Conservation (phyloP, 2,113 vertebrate species). For the Ophthalmolycus amberensis region DNA sequence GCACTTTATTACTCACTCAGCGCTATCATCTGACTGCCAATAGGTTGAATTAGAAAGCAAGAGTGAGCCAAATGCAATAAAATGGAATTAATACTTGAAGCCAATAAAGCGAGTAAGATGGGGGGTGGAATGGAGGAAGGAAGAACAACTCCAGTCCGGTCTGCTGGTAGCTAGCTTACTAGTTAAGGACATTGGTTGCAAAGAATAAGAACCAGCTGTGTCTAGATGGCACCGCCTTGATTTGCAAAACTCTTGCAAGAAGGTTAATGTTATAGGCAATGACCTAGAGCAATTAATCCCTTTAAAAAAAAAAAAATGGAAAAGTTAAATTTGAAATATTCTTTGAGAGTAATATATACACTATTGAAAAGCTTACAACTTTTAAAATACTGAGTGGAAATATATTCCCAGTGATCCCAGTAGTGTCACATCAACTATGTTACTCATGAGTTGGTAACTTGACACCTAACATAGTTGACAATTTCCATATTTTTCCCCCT, state of each 20-base stretch:
- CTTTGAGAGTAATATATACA: no score
- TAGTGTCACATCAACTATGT: not conserved
- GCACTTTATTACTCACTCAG: constrained; percentile 49
- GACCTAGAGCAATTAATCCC: no score
- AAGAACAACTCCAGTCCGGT: not conserved
- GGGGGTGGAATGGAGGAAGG: not conserved
- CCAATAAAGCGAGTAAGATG: constrained; percentile 21
- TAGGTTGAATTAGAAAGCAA: constrained; percentile 27
- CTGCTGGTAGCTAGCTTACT: not conserved
- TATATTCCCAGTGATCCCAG: not conserved
- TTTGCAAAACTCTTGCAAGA: not conserved
- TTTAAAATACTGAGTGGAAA: not conserved
- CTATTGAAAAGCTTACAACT: not conserved
- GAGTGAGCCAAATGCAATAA: constrained; percentile 42
- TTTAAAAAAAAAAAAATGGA: no score
- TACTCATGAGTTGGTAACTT: not conserved
- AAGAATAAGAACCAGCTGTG: not conserved
- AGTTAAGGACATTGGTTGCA: not conserved
- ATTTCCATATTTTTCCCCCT: no score
- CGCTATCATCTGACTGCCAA: constrained; percentile 38
- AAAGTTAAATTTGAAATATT: no score
- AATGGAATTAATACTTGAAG: constrained; percentile 34
- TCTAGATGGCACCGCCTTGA: no score
- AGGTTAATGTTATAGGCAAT: not conserved
- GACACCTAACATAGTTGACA: no score